phyloP scores from a whole-genome alignment of 2,797 vertebrate species.

The Gouania willdenowi region DNA sequence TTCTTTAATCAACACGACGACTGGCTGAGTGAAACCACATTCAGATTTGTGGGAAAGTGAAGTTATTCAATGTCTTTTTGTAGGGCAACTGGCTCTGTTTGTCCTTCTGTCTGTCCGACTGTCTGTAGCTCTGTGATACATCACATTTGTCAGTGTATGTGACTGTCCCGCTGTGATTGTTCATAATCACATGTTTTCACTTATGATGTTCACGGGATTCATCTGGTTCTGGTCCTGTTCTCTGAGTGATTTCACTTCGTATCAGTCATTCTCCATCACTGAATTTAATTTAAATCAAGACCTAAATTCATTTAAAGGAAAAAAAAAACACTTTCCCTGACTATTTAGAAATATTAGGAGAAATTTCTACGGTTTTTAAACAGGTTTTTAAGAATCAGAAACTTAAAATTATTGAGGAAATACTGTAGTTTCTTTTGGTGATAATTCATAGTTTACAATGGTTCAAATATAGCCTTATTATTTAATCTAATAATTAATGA shows the following conservation, averaged over 20 bases:
- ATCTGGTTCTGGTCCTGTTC: background rate
- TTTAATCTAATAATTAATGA: too few relatives aligned
- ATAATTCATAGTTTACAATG: too few relatives aligned
- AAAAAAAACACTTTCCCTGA: too few relatives aligned
- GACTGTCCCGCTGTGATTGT: constrained; percentile 19
- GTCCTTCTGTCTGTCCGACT: constrained; percentile 21
- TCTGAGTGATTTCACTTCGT: background rate
- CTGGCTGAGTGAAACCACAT: constrained; percentile 13
- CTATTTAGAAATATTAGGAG: too few relatives aligned
- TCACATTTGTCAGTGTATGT: constrained; percentile 13
- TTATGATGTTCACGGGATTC: background rate
- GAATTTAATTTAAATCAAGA: too few relatives aligned
- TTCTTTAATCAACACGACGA: constrained; percentile 8
- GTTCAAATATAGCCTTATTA: too few relatives aligned
- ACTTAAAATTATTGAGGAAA: too few relatives aligned
- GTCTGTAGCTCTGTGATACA: constrained; percentile 17
- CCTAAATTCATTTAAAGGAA: too few relatives aligned
- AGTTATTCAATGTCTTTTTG: constrained; percentile 40
- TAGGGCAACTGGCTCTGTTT: constrained; percentile 16
- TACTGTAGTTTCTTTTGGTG: too few relatives aligned
- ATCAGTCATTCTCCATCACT: background rate
- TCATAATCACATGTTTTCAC: background rate
- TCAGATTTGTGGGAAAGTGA: constrained; percentile 12
- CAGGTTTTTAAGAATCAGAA: too few relatives aligned
- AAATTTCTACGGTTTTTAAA: too few relatives aligned